Conservation (phyloP, 2,797 vertebrate species). For the Sardinella longiceps region DNA sequence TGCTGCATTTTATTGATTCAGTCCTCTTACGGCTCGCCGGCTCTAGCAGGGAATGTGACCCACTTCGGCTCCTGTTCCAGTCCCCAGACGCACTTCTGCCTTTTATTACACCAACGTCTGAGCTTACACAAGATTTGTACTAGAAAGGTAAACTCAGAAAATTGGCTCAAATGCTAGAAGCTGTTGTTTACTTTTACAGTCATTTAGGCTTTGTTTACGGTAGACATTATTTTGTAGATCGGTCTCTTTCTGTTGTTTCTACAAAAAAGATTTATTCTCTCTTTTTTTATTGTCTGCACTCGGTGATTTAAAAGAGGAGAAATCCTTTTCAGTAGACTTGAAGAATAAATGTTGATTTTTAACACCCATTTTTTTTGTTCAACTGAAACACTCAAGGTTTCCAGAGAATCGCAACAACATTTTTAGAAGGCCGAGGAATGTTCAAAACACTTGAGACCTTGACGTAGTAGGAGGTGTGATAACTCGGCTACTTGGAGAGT, state of each 20-base stretch:
- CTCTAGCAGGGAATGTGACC: conserved; percentile 8
- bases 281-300: not conserved
- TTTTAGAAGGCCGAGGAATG: not conserved
- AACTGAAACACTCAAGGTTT: not conserved
- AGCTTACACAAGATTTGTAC: not conserved
- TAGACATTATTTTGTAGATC: not conserved
- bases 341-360: not conserved
- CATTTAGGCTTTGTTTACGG: not conserved
- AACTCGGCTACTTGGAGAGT: conserved; percentile 24
- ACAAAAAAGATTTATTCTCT: too few species aligned
- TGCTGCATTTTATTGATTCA: not conserved
- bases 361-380: not conserved
- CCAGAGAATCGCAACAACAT: not conserved
- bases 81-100: not conserved
- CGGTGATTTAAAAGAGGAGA: not conserved
- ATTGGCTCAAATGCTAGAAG: not conserved
- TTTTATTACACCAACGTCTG: not conserved
- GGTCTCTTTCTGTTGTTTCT: not conserved
- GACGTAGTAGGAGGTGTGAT: not conserved
- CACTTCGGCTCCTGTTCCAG: not conserved
- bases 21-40: not conserved
- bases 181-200: not conserved
- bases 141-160: not conserved
- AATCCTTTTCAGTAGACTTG: not conserved
- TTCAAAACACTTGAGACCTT: not conserved